Conservation (phyloP, 2,888 invertebrate genomes). For the Chirona hameri region DNA sequence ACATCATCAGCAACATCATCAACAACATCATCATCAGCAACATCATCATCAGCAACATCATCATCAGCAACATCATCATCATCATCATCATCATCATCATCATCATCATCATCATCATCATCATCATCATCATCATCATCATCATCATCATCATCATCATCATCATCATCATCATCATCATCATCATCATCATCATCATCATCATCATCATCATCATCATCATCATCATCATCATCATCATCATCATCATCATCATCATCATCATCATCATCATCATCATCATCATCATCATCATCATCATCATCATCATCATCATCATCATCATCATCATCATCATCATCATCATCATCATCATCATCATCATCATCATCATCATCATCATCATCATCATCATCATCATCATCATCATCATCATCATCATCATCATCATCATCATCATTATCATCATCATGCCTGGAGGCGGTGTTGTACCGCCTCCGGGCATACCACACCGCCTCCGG, state of each 20-base stretch:
- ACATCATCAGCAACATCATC: too few species aligned
- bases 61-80: too few species aligned
- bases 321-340: neutral
- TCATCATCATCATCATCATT: conserved; percentile 22
- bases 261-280: neutral
- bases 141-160: conserved; percentile 22
- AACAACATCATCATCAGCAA: too few species aligned
- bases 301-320: neutral
- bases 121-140: conserved; percentile 22
- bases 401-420: conserved; percentile 22
- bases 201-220: neutral
- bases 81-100: too few species aligned
- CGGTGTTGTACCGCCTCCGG: too few species aligned
- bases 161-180: conserved; percentile 10
- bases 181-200: neutral
- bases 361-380: conserved; percentile 22
- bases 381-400: conserved; percentile 22
- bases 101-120: too few species aligned
- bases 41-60: too few species aligned
- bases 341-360: conserved; percentile 22
- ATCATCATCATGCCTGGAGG: too few species aligned
- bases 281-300: neutral
- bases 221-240: neutral
- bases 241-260: neutral
- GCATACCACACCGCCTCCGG: too few species aligned